phyloP scores from a whole-genome alignment of 2,797 vertebrate genomes.

The Ceryle rudis region DNA sequence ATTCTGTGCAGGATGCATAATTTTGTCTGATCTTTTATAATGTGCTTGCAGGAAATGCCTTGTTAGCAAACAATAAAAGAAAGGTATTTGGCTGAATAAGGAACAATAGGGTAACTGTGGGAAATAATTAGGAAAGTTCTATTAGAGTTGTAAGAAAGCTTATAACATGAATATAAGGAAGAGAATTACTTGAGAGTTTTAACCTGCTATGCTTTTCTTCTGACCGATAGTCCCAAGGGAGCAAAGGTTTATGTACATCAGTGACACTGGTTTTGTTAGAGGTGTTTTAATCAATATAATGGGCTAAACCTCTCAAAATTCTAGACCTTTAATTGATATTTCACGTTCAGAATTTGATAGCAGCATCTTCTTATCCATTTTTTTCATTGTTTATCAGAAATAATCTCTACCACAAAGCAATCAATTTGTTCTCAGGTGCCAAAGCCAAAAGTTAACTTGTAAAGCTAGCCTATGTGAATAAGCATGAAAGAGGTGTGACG shows the following conservation, averaged over 20 bases:
- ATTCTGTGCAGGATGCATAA: conserved; percentile 6
- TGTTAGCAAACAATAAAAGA: background rate
- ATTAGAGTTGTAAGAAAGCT: background rate
- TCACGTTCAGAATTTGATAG: background rate
- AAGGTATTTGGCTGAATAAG: conserved; percentile 10
- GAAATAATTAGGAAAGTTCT: conserved; percentile 32
- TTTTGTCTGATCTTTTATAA: conserved; percentile 34
- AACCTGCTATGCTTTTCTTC: background rate
- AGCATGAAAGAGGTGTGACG: background rate
- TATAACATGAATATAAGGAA: background rate
- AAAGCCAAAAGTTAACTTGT: background rate
- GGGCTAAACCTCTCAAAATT: background rate
- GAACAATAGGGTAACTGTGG: conserved; percentile 39
- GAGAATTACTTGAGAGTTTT: conserved; percentile 9
- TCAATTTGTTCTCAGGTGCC: background rate
- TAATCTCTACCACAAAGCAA: background rate
- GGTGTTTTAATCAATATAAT: background rate
- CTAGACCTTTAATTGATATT: background rate
- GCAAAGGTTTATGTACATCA: background rate
- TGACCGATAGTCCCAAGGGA: background rate
- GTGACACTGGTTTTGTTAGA: background rate
- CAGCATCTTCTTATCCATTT: background rate
- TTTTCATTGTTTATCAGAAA: background rate
- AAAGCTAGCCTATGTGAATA: background rate
- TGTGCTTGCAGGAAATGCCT: conserved; percentile 25